Percentiles rank a stretch among this genome's conserved stretches.
Evolutionary conservation across 2,113 vertebrate genomes (phyloP).

Genomic region (Forbesichthys agassizii): DNA sequence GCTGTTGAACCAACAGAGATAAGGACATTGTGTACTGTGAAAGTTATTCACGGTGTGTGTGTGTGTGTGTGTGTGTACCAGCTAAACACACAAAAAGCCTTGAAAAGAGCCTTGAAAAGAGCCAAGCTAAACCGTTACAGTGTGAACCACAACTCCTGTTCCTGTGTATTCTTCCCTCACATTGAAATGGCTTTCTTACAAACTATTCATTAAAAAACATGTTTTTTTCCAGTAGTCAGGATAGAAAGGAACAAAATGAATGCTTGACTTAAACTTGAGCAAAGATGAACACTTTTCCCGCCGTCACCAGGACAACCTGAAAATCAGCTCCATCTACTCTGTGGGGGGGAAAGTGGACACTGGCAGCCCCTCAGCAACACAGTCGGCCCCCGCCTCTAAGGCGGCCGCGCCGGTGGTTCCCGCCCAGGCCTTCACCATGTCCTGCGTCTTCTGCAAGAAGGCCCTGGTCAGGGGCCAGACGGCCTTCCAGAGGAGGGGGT

Average conservation of each 20-base stretch:
- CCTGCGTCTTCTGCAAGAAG: constrained; percentile 92
- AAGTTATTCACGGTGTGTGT: too few relatives aligned
- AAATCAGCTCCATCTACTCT: constrained; percentile 94
- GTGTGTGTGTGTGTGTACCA: too few relatives aligned
- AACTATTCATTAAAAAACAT: too few relatives aligned
- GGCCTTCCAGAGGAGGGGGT: constrained; percentile 96
- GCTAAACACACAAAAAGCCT: too few relatives aligned
- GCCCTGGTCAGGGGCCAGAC: constrained; percentile 93
- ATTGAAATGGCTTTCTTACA: too few relatives aligned
- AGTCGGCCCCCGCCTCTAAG: constrained; percentile 13
- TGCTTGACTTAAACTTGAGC: too few relatives aligned
- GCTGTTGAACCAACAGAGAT: too few relatives aligned
- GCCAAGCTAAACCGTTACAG: background rate
- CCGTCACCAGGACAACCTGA: constrained; percentile 85
- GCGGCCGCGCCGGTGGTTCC: constrained; percentile 67
- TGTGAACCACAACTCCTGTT: background rate
- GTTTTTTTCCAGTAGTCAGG: too few relatives aligned
- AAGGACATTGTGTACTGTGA: too few relatives aligned
- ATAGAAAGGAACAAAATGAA: too few relatives aligned
- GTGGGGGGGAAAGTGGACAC: constrained; percentile 73
- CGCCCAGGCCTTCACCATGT: constrained; percentile 75
- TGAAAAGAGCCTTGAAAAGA: background rate
- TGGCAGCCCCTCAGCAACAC: background rate
- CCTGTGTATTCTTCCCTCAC: too few relatives aligned
- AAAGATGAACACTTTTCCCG: constrained; percentile 14